Evolutionary conservation across 2,888 invertebrate genomes (phyloP).

Genomic region (Cheilosia scutellata): DNA sequence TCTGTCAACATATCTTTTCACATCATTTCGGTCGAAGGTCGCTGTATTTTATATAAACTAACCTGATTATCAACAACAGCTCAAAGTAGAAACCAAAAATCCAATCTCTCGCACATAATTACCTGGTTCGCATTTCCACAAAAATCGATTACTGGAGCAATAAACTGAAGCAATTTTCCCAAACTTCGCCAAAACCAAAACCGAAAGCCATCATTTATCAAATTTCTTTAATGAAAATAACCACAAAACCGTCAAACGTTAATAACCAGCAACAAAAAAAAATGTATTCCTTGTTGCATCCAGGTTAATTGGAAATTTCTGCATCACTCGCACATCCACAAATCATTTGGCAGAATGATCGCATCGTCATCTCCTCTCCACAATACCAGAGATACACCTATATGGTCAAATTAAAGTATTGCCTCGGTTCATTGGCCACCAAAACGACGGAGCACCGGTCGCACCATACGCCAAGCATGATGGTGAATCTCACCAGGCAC

Average conservation of each 20-base stretch:
- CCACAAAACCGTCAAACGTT: conserved; percentile 31
- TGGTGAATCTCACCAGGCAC: conserved; percentile 46
- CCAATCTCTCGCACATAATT: conserved; percentile 22
- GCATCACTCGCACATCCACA: conserved; percentile 61
- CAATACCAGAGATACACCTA: not conserved
- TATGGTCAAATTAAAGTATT: conserved; percentile 71
- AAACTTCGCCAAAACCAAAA: conserved; percentile 30
- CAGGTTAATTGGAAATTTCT: conserved; percentile 75
- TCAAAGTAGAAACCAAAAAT: not conserved
- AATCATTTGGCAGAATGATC: conserved; percentile 54
- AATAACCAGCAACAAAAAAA: conserved; percentile 19
- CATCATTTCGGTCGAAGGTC: no score
- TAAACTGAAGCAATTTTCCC: conserved; percentile 46
- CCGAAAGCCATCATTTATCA: conserved; percentile 44
- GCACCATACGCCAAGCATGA: not conserved
- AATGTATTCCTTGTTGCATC: conserved; percentile 57
- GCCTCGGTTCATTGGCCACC: conserved; percentile 68
- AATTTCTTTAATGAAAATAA: conserved; percentile 46
- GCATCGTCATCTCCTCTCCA: conserved; percentile 16
- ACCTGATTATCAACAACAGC: no score
- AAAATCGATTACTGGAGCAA: conserved; percentile 49
- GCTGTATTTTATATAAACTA: no score
- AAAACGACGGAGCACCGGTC: conserved; percentile 35
- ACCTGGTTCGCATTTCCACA: not conserved
- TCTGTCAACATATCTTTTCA: no score